phyloP scores from a whole-genome alignment of 2,113 vertebrate genomes.

The Equus przewalskii region DNA sequence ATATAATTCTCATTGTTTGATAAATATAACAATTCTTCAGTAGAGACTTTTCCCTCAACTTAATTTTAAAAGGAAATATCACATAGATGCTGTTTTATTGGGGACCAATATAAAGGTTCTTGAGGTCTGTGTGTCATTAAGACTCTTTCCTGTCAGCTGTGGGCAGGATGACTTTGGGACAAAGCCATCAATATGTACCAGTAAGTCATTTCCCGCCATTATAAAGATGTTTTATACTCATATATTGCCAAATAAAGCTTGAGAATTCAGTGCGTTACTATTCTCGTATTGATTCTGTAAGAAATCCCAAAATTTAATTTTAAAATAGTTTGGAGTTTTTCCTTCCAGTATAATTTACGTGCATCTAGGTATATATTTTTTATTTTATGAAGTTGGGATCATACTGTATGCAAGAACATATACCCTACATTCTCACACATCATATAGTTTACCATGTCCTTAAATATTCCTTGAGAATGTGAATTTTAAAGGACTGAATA shows the following conservation, averaged over 20 bases:
- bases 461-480: conserved; percentile 3
- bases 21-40: not conserved
- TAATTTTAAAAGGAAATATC: conserved; percentile 36
- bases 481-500: not conserved
- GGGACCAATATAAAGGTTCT: not conserved
- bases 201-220: not conserved
- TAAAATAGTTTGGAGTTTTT: conserved; percentile 17
- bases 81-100: not conserved
- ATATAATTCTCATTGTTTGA: not conserved
- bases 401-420: not conserved
- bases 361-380: not conserved
- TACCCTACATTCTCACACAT: not conserved
- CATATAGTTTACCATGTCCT: not conserved
- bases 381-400: conserved; percentile 4
- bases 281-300: not conserved
- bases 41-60: not conserved
- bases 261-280: not conserved
- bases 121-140: not conserved
- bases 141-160: not conserved
- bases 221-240: not conserved
- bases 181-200: not conserved
- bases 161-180: not conserved
- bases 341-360: not conserved
- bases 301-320: not conserved
- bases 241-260: not conserved